phyloP scores from a whole-genome alignment of 2,113 vertebrate species.

The Tachysurus vachellii region DNA sequence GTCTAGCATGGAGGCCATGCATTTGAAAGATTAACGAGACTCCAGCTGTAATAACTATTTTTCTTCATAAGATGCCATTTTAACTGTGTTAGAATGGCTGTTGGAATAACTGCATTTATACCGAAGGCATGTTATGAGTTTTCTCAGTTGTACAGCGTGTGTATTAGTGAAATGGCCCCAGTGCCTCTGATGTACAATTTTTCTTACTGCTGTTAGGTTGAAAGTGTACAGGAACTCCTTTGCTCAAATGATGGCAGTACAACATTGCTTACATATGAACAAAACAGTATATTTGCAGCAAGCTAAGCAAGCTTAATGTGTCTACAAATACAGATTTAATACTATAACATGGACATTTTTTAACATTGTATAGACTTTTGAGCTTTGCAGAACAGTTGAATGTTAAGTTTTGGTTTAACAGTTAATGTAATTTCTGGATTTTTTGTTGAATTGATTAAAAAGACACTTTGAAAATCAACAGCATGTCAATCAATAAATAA shows the following conservation, averaged over 20 bases:
- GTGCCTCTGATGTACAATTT: not conserved
- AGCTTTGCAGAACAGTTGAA: not conserved
- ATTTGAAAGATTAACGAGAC: not conserved
- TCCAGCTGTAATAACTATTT: not conserved
- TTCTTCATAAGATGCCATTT: not conserved
- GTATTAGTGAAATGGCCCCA: not conserved
- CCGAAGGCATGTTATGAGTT: slow-evolving; percentile 3
- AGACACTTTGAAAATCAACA: not conserved
- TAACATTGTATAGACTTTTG: not conserved
- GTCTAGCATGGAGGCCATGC: not conserved
- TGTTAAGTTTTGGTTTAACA: not conserved
- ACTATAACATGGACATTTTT: not conserved
- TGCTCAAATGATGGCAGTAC: not conserved
- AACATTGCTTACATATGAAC: not conserved
- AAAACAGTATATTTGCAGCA: not conserved
- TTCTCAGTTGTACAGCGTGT: slow-evolving; percentile 7
- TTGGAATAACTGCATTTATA: not conserved
- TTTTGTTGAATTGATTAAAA: not conserved
- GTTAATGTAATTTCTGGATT: not conserved
- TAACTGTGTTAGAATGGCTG: not conserved
- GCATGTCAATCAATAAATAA: not conserved
- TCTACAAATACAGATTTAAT: slow-evolving; percentile 1
- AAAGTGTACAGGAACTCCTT: not conserved
- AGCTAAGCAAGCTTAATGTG: not conserved
- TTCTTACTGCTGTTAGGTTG: not conserved